phyloP scores from a whole-genome alignment of 2,113 vertebrate genomes.

The Hemibagrus wyckioides region DNA sequence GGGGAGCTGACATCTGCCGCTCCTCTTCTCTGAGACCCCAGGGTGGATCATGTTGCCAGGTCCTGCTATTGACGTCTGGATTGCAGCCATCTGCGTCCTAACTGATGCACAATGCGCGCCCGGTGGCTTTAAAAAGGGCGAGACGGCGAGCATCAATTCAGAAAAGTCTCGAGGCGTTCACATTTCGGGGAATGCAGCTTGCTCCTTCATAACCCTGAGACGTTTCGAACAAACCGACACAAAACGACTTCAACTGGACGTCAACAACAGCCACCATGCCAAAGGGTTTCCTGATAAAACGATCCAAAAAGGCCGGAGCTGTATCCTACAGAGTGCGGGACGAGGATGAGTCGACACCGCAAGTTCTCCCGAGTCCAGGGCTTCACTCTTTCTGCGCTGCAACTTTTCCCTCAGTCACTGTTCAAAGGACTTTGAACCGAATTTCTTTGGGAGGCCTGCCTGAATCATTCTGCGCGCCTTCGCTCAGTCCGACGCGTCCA shows the following conservation, averaged over 20 bases:
- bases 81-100: constrained; percentile 66
- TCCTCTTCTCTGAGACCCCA: constrained; percentile 58
- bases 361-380: not conserved
- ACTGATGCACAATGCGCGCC: constrained; percentile 56
- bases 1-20: constrained; percentile 61
- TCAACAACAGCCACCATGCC: constrained; percentile 57
- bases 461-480: constrained; percentile 19
- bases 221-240: not conserved
- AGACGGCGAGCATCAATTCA: constrained; percentile 38
- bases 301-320: constrained; percentile 55
- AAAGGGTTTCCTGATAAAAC: constrained; percentile 66
- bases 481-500: constrained; percentile 50
- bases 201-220: constrained; percentile 18
- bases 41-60: constrained; percentile 60
- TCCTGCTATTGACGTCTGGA: constrained; percentile 55
- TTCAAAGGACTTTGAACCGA: constrained; percentile 40
- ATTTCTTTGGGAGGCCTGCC: constrained; percentile 45
- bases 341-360: constrained; percentile 13
- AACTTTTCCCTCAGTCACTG: not conserved
- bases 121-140: constrained; percentile 57
- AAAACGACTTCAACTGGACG: constrained; percentile 18
- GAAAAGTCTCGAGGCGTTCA: constrained; percentile 26
- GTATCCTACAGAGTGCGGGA: constrained; percentile 61
- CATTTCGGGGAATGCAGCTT: constrained; percentile 8
- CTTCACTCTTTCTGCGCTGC: not conserved